Evolutionary conservation across 2,797 vertebrate species (phyloP).

Genomic region (Novumbra hubbsi): DNA sequence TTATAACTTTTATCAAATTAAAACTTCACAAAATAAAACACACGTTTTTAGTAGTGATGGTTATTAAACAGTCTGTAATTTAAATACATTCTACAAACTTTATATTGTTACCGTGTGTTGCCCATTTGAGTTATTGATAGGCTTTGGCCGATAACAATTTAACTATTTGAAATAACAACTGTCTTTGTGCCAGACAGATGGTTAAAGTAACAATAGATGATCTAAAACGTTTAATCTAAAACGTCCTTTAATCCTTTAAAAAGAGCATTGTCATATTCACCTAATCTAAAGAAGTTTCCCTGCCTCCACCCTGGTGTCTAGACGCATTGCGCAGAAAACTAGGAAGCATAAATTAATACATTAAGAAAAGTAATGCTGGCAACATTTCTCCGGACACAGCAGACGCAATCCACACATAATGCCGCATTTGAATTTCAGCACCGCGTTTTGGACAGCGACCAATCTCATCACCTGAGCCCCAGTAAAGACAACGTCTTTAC

Average conservation of each 20-base stretch:
- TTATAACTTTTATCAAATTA: neutral
- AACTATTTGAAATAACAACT: constrained; percentile 4
- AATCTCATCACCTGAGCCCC: neutral
- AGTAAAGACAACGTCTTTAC: neutral
- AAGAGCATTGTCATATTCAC: constrained; percentile 5
- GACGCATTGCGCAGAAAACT: constrained; percentile 59
- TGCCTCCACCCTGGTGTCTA: constrained; percentile 42
- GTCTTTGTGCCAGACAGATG: constrained; percentile 33
- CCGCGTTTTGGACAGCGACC: constrained; percentile 53
- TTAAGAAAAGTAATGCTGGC: constrained; percentile 21
- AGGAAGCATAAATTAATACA: constrained; percentile 50
- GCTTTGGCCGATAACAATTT: neutral
- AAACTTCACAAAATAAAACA: neutral
- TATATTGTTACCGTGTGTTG: neutral
- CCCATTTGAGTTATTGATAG: neutral
- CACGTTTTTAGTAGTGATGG: neutral
- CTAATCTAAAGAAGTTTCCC: constrained; percentile 34
- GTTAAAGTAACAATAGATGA: neutral
- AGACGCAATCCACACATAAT: constrained; percentile 20
- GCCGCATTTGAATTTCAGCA: constrained; percentile 60
- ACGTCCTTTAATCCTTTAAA: neutral
- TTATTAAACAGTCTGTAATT: neutral
- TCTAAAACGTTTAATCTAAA: neutral
- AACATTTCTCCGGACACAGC: constrained; percentile 23
- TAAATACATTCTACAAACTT: neutral